Evolutionary conservation across 2,113 vertebrate genomes (phyloP), one percentile per base, ranked within the genome.

Genomic region (Glaucidium brasilianum): DNA sequence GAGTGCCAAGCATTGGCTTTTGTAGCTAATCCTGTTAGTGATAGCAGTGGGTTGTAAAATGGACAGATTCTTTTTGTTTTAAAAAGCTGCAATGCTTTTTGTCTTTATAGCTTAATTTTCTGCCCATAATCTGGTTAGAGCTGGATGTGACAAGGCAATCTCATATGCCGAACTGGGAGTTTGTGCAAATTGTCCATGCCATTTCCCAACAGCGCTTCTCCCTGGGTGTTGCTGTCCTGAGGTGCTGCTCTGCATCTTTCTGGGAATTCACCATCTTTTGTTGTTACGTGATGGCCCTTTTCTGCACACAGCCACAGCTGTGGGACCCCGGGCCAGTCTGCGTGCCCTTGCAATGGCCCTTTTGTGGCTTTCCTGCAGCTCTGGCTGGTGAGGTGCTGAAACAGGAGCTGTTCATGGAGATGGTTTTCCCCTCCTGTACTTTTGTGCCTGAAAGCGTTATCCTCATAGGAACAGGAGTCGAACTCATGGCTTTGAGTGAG

Each of bases 21-120:
- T 93, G 77, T 73, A 90, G 93, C 71, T 93, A 92, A 95, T 96
- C 96, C 92, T 66, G 74, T 96, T 95, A 83, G 58, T 63, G 55
- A 58, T 78, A 86, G 87, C 77, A 72, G 35, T 30, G 77, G 73
- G 53, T 58, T 79, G 92, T 84, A 80, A 75, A 90, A 83, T 12
- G 37, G 71, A 74, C 78, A 73, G 78, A 85, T 90, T 86, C 71
- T 85, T 93, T 83, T 74, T 73, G 64, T 55, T 52, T 83, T 96
- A 63, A 71, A 85, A 88, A 95, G 45, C 94, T 93, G 50, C 71
- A 83, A 90, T 90, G 88, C 68, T 93, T 95, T 94, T 96, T 96
- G 96, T 96, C 94, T 96, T 93, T 90, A 59, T 34, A 63, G 79
- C 82, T 63, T 83, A 21, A 93, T 95, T 96, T 97, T 96, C 88